Evolutionary conservation across 2,113 vertebrate genomes (phyloP).

Genomic region (Otus sunia): DNA sequence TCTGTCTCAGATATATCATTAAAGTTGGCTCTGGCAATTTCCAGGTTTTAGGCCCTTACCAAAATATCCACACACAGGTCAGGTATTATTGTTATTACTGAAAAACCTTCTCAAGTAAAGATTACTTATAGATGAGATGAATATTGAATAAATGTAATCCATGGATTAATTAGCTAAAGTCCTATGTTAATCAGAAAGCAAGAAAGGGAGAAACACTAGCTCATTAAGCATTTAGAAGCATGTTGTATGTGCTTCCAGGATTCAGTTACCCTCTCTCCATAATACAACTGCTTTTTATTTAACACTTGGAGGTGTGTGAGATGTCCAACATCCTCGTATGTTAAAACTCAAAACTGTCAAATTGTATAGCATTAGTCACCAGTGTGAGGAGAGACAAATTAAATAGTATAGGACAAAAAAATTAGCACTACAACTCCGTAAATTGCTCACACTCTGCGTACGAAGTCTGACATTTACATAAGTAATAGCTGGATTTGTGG

Average conservation of each 20-base stretch:
- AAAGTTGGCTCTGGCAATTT: neutral
- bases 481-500: neutral
- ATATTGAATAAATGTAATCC: constrained; percentile 59
- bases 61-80: neutral
- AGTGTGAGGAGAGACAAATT: neutral
- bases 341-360: neutral
- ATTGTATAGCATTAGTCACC: neutral
- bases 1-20: neutral
- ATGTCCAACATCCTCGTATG: neutral
- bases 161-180: constrained; percentile 65
- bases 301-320: constrained; percentile 39
- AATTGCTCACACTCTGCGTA: neutral
- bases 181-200: constrained; percentile 55
- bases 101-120: neutral
- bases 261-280: constrained; percentile 56
- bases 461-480: constrained; percentile 29
- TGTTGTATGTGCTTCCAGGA: constrained; percentile 41
- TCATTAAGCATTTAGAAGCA: constrained; percentile 62
- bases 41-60: neutral
- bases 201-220: constrained; percentile 60
- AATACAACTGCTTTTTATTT: constrained; percentile 59
- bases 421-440: neutral
- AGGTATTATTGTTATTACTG: neutral
- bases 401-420: neutral
- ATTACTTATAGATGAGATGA: constrained; percentile 58